phyloP scores from a whole-genome alignment of 2,113 vertebrate genomes.

The Sapayoa aenigma region DNA sequence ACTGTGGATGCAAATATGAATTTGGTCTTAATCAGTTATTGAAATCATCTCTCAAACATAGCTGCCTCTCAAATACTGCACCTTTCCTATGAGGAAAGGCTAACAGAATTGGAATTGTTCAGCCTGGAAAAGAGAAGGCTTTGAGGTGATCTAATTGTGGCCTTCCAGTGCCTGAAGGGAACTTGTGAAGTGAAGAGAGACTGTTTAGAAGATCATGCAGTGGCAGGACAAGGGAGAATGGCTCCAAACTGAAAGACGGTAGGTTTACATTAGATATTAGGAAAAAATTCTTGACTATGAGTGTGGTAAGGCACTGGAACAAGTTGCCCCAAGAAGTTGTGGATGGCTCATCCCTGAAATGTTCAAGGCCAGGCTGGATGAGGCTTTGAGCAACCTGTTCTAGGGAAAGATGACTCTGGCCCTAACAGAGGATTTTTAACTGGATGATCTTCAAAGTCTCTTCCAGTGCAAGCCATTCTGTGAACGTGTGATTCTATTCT shows the following conservation, averaged over 20 bases:
- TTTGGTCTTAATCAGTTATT: neutral
- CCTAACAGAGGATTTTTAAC: neutral
- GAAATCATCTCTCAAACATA: neutral
- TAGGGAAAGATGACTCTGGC: neutral
- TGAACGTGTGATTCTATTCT: neutral
- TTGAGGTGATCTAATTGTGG: neutral
- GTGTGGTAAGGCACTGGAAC: neutral
- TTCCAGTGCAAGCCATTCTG: neutral
- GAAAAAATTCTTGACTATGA: neutral
- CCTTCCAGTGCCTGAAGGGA: neutral
- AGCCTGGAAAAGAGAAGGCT: neutral
- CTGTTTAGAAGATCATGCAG: neutral
- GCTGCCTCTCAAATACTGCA: neutral
- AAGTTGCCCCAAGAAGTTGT: rapidly evolving
- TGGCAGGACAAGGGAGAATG: neutral
- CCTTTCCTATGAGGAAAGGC: neutral
- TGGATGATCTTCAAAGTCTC: neutral
- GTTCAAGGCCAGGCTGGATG: neutral
- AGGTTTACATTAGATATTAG: neutral
- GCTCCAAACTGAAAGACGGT: neutral
- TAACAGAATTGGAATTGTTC: neutral
- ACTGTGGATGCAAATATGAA: neutral
- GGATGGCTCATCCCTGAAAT: neutral
- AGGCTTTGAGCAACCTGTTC: neutral
- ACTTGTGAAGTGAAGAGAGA: neutral